Evolutionary conservation across 2,113 vertebrate species (phyloP).

Genomic region (Rhabdomys dilectus): DNA sequence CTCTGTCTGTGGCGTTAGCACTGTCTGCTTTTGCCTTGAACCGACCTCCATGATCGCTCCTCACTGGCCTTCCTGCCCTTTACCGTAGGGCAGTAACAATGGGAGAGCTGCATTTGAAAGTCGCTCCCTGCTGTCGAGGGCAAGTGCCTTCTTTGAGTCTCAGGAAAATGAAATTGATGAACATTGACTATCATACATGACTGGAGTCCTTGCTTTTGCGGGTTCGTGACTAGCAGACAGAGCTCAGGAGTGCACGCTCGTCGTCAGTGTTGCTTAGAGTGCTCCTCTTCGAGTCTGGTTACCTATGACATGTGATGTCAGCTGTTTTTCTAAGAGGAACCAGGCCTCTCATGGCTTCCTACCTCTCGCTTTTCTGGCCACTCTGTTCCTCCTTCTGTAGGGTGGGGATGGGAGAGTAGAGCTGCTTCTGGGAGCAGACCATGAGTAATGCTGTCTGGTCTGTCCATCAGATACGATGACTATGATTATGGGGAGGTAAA

Average conservation of each 20-base stretch:
- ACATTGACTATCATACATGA: not conserved
- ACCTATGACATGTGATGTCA: not conserved
- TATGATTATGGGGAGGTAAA: conserved; percentile 97
- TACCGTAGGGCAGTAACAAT: not conserved
- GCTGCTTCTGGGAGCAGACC: not conserved
- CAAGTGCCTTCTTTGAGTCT: conserved; percentile 14
- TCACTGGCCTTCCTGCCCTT: not conserved
- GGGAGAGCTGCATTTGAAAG: not conserved
- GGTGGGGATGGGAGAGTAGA: not conserved
- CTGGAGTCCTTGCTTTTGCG: not conserved
- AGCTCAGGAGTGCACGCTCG: not conserved
- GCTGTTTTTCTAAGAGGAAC: conserved; percentile 55
- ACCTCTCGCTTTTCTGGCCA: conserved; percentile 17
- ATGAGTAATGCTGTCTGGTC: not conserved
- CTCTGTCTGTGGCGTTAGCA: not conserved
- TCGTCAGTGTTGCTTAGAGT: not conserved
- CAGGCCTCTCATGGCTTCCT: conserved; percentile 38
- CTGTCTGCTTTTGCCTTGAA: not conserved
- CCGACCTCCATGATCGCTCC: not conserved
- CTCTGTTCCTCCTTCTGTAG: not conserved
- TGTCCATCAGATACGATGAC: conserved; percentile 92
- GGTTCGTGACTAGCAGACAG: not conserved
- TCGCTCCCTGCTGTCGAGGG: not conserved
- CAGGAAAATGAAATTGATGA: not conserved
- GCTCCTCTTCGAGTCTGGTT: not conserved